Conservation (phyloP, 2,888 invertebrate species). For the Meghimatium bilineatum region DNA sequence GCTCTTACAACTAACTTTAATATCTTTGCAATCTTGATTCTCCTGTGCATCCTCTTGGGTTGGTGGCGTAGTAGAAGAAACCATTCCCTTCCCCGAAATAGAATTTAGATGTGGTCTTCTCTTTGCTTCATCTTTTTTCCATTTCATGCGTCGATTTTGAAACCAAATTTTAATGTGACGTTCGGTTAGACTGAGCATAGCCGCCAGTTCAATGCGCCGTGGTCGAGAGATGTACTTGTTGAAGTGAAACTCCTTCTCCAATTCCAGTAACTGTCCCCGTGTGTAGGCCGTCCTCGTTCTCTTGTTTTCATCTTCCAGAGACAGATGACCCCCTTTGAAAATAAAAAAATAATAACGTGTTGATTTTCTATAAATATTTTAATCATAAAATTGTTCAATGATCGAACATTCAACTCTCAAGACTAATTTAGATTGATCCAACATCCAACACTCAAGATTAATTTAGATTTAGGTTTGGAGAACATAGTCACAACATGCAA, state of each 20-base stretch:
- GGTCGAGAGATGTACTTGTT: conserved; percentile 98
- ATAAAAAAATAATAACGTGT: too few relatives aligned
- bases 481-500: too few relatives aligned
- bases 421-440: too few relatives aligned
- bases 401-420: too few relatives aligned
- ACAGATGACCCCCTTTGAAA: conserved; percentile 71
- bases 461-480: too few relatives aligned
- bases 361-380: too few relatives aligned
- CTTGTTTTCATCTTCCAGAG: conserved; percentile 77
- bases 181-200: conserved; percentile 95
- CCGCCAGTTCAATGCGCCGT: conserved; percentile 97
- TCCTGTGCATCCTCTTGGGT: conserved; percentile 26
- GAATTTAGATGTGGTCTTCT: conserved; percentile 67
- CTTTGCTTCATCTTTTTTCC: conserved; percentile 76
- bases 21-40: conserved; percentile 18
- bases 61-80: conserved; percentile 22
- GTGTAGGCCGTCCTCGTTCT: conserved; percentile 98
- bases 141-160: conserved; percentile 77
- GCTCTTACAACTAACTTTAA: not conserved
- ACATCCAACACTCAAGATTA: too few relatives aligned
- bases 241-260: conserved; percentile 99
- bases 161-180: conserved; percentile 86
- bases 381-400: not conserved
- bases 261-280: conserved; percentile 95
- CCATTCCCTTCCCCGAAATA: conserved; percentile 22